A percentile compares a stretch with the other conserved stretches of the same genome.
phyloP scores from a whole-genome alignment of 2,113 vertebrate species.

The Ameiurus melas region DNA sequence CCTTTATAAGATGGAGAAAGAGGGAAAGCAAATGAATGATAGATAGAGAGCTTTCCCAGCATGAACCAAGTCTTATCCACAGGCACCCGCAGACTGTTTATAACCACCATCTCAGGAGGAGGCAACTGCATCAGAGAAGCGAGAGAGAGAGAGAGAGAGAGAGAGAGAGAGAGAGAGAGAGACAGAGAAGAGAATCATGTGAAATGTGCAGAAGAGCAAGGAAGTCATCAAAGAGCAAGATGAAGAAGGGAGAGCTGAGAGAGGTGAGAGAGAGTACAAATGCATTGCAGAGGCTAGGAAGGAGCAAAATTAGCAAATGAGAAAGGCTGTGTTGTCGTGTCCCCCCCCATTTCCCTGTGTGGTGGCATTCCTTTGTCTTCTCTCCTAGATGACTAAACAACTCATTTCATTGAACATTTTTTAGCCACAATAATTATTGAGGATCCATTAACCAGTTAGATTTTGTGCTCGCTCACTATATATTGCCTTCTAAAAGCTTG shows the following conservation, averaged over 20 bases:
- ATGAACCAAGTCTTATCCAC: slow-evolving; percentile 64
- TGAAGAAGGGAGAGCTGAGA: not conserved
- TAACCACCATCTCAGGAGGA: slow-evolving; percentile 60
- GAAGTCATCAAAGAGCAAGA: slow-evolving; percentile 40
- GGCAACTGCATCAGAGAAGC: slow-evolving; percentile 47
- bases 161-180: slow-evolving; percentile 6
- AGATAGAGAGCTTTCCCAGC: slow-evolving; percentile 69
- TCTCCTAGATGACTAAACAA: slow-evolving; percentile 10
- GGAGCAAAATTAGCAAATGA: slow-evolving; percentile 33
- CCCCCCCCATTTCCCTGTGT: not conserved
- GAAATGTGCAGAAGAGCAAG: slow-evolving; percentile 38
- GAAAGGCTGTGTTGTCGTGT: not conserved
- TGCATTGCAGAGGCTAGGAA: slow-evolving; percentile 36
- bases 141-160: slow-evolving; percentile 41
- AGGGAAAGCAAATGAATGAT: slow-evolving; percentile 56
- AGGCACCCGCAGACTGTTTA: slow-evolving; percentile 69
- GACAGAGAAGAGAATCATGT: not conserved
- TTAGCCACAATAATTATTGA: slow-evolving; percentile 33
- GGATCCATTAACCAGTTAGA: slow-evolving; percentile 1
- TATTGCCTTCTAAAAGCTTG: not conserved
- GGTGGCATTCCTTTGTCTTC: slow-evolving; percentile 29
- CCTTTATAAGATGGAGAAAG: slow-evolving; percentile 15
- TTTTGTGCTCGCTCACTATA: not conserved
- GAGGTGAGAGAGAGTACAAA: slow-evolving; percentile 34
- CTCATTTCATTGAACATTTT: slow-evolving; percentile 27